These are phyloP conservation scores for Asbolus verrucosus DNA, from an alignment of 1,140 invertebrate species.

Conservation along the genomic window DNA sequence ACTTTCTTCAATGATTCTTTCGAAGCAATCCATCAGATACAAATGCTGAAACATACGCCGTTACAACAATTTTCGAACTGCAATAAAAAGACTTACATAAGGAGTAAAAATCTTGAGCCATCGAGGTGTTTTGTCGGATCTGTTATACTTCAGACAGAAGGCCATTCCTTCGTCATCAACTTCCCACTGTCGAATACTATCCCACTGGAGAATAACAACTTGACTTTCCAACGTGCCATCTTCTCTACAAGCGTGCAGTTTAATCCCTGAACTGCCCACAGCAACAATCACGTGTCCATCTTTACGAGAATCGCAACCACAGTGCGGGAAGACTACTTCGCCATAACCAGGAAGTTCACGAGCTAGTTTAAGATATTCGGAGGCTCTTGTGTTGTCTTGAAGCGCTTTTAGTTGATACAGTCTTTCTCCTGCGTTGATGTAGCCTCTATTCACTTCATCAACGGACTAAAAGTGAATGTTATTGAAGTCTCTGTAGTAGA, in stretches of 20 bases:
- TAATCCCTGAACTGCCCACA: slow-evolving; percentile 79
- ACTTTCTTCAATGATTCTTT: slow-evolving; percentile 91
- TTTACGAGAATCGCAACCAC: slow-evolving; percentile 92
- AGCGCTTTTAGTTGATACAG: slow-evolving; percentile 95
- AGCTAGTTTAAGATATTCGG: slow-evolving; percentile 90
- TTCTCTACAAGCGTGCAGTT: slow-evolving; percentile 88
- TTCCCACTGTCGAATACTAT: slow-evolving; percentile 84
- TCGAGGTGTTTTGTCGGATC: slow-evolving; percentile 83
- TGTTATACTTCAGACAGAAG: slow-evolving; percentile 88
- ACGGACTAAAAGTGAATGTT: slow-evolving; percentile 85
- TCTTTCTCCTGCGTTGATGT: slow-evolving; percentile 88
- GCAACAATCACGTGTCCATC: slow-evolving; percentile 90
- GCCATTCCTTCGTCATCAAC: slow-evolving; percentile 92
- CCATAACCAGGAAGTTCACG: slow-evolving; percentile 91
- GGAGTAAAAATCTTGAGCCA: slow-evolving; percentile 92
- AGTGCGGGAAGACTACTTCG: slow-evolving; percentile 94
- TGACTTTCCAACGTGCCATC: slow-evolving; percentile 87
- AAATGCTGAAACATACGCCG: slow-evolving; percentile 87
- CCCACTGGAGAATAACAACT: slow-evolving; percentile 88
- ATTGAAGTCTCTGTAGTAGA: not conserved
- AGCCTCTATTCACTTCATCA: slow-evolving; percentile 94
- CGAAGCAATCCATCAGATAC: slow-evolving; percentile 94
- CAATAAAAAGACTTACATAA: slow-evolving; percentile 77
- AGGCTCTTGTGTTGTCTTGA: slow-evolving; percentile 88
- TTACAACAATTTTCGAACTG: slow-evolving; percentile 6